These are phyloP conservation scores for Clanis bilineata DNA, from an alignment of 2,888 invertebrate species.

Conservation along the genomic window DNA sequence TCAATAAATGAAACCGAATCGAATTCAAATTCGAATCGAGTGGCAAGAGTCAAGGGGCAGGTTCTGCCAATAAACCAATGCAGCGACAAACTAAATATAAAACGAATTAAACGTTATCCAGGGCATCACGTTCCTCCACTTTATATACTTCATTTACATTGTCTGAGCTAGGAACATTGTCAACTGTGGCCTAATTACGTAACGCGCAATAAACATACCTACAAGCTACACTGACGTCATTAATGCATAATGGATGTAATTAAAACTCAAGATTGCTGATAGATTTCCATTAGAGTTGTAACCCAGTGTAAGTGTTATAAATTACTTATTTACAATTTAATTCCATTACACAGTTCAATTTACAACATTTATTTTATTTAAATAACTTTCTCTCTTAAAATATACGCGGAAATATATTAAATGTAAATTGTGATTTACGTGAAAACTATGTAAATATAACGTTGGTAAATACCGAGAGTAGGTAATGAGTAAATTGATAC, in stretches of 20 bases:
- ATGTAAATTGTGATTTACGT: too few species aligned
- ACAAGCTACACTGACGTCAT: background rate
- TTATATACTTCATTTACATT: background rate
- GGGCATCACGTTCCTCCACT: background rate
- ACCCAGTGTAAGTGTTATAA: background rate
- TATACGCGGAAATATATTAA: too few species aligned
- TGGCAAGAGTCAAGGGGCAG: too few species aligned
- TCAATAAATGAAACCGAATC: too few species aligned
- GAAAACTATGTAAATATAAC: too few species aligned
- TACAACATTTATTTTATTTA: too few species aligned
- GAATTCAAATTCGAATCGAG: too few species aligned
- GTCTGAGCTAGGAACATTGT: background rate
- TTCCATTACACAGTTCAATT: background rate
- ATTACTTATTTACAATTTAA: background rate
- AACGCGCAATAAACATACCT: background rate
- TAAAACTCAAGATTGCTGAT: background rate
- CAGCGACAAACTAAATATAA: background rate
- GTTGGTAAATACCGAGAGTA: too few species aligned
- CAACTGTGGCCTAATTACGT: conserved; percentile 3
- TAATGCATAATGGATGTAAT: background rate
- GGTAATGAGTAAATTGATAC: too few species aligned
- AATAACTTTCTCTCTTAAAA: too few species aligned
- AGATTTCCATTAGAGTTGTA: background rate
- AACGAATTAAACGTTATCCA: background rate
- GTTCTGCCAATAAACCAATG: too few species aligned